Conservation (phyloP, 2,797 vertebrate species). For the Buphagus erythrorhynchus region DNA sequence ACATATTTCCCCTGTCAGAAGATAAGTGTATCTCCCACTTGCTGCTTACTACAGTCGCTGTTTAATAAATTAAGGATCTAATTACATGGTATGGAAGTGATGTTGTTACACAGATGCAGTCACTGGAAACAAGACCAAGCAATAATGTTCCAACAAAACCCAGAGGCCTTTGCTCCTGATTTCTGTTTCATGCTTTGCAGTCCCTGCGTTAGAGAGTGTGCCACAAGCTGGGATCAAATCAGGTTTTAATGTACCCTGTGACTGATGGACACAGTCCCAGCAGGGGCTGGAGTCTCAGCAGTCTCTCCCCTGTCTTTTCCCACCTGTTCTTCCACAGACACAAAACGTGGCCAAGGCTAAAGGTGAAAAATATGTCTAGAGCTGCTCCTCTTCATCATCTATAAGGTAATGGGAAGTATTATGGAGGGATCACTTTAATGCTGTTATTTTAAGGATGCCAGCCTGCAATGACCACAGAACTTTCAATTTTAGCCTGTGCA, state of each 20-base stretch:
- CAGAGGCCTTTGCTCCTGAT: conserved; percentile 29
- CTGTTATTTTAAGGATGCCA: background rate
- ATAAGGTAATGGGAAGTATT: background rate
- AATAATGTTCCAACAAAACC: conserved; percentile 49
- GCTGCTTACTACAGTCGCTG: conserved; percentile 2
- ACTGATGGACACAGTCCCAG: background rate
- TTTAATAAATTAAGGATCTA: conserved; percentile 67
- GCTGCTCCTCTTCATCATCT: background rate
- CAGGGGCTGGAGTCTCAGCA: background rate
- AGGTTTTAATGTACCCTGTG: background rate
- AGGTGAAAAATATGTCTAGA: background rate
- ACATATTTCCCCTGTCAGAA: conserved; percentile 9
- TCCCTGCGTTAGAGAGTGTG: background rate
- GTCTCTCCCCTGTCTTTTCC: background rate
- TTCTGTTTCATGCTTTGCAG: conserved; percentile 31
- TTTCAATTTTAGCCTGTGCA: background rate
- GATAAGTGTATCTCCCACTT: conserved; percentile 33
- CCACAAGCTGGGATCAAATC: background rate
- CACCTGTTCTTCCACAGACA: background rate
- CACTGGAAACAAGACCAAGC: conserved; percentile 44
- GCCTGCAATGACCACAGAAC: background rate
- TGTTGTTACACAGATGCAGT: conserved; percentile 60
- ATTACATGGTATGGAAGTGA: conserved; percentile 57
- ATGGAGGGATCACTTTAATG: background rate
- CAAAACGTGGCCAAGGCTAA: background rate